phyloP scores from a whole-genome alignment of 1,140 invertebrate genomes.

The Drosophila obscura region DNA sequence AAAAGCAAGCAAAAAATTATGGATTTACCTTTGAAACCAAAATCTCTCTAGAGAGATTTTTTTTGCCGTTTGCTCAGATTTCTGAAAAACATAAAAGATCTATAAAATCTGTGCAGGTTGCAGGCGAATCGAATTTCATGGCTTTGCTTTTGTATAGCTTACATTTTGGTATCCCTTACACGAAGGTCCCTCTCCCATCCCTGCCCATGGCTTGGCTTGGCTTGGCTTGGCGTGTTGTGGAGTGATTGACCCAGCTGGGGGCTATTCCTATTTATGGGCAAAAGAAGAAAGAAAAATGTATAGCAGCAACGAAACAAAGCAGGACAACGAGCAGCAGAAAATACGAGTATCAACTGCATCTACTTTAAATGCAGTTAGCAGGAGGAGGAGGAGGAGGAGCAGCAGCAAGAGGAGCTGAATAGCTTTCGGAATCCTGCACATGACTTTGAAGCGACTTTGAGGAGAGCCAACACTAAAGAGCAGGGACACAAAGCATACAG shows the following conservation, averaged over 20 bases:
- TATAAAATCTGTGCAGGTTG: too few relatives aligned
- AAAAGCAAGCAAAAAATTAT: too few relatives aligned
- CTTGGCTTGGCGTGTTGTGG: slow-evolving; percentile 40
- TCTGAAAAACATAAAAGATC: too few relatives aligned
- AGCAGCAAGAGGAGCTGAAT: slow-evolving; percentile 16
- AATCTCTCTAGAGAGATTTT: too few relatives aligned
- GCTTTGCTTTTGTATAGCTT: slow-evolving; percentile 14
- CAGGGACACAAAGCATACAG: slow-evolving; percentile 20
- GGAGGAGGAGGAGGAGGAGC: not conserved
- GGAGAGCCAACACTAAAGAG: slow-evolving; percentile 1
- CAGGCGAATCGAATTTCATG: not conserved
- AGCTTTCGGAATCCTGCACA: slow-evolving; percentile 65
- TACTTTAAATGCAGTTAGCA: slow-evolving; percentile 74
- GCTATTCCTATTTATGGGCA: slow-evolving; percentile 33
- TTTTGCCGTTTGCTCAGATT: too few relatives aligned
- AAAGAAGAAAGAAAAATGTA: slow-evolving; percentile 16
- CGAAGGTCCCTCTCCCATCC: not conserved
- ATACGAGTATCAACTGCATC: slow-evolving; percentile 33
- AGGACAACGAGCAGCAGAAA: slow-evolving; percentile 6
- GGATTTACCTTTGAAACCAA: too few relatives aligned
- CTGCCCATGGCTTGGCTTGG: too few relatives aligned
- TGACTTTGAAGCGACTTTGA: slow-evolving; percentile 80
- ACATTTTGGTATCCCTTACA: slow-evolving; percentile 3
- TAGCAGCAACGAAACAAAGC: slow-evolving; percentile 34
- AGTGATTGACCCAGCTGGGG: slow-evolving; percentile 69